Base-by-base conservation (phyloP, 2,888 invertebrate genomes). In the Prostheceraeus crozeri region DNA sequence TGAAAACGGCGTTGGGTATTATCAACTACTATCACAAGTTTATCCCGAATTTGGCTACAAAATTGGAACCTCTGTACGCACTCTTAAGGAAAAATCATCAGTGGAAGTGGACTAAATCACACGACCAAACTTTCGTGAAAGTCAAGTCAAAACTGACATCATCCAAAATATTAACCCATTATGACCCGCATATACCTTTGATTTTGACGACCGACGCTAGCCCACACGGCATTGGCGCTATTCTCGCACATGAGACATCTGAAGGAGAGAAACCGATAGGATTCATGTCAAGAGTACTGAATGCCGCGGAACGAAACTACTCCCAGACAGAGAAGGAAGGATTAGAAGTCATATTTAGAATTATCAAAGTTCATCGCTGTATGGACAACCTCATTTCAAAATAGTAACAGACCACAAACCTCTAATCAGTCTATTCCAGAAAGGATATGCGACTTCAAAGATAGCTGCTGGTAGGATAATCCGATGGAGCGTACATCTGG, bases 391-490 rank as follows among this genome's bases (percentile, higher is more conserved):
- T 11, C 10, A 33, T 11, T 33, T n/a, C 10, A 33, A 11, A 33
- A n/a, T 33, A 11, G 33, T 11, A 11, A 10, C 33, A n/a, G 10
- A 33, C 10, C 33, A 33, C n/a, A n/a, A 11, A 40, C 40, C 27
- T 25, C 48, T 25, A 14, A 48, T 25, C 27, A 6, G 27, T 21
- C 19, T 48, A 25, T 48, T 48, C 27, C 8, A 23, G 25, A 48
- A 21, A 3, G 4, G 48, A 48, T 11, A 4, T 48, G 4, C 23
- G 48, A 6, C n/a, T 48, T 4, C 27, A 28, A 21, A 48, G 48
- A 48, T 30, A 48, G 48, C 48, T 28, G 28, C 48, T 8, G 23
- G 48, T 21, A 48, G 48, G 48, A 28, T 48, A 30, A 48, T 30
- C 8, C 25, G 48, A 21, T 48, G 48, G 48, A n/a, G n/a, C n/a